Percentiles rank a stretch among this genome's conserved stretches.
Conservation (phyloP, 2,797 vertebrate genomes). For the Prionace glauca region DNA sequence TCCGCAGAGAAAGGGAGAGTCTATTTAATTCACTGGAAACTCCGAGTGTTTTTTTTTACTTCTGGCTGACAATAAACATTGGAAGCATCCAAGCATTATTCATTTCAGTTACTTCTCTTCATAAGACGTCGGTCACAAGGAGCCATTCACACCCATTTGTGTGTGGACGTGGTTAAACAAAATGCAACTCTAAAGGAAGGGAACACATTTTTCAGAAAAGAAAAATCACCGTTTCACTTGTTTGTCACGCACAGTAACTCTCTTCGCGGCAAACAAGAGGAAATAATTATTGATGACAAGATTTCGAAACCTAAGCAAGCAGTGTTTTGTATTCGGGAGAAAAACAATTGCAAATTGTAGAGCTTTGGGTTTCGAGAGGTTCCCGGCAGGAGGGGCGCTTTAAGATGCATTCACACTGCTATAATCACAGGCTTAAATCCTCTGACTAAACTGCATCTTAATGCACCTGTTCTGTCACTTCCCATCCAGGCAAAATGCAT, state of each 20-base stretch:
- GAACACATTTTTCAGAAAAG: neutral
- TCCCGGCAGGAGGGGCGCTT: neutral
- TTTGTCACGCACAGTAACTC: neutral
- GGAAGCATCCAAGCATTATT: neutral
- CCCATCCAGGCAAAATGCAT: neutral
- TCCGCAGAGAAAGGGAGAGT: neutral
- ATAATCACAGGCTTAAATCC: slow-evolving; percentile 23
- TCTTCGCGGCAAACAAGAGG: neutral
- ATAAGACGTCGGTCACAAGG: neutral
- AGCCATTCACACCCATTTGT: neutral
- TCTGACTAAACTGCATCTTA: neutral
- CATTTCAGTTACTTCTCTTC: neutral
- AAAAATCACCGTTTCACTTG: neutral
- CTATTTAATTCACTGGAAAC: neutral
- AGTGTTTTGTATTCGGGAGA: neutral
- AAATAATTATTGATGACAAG: neutral
- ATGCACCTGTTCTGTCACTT: neutral
- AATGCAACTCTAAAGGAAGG: neutral
- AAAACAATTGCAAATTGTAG: slow-evolving; percentile 6
- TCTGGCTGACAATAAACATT: neutral
- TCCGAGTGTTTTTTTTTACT: neutral
- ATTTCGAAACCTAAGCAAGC: slow-evolving; percentile 8
- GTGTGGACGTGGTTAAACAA: neutral
- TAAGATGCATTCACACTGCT: neutral
- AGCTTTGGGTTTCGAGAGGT: neutral